Evolutionary conservation across 2,888 invertebrate species (phyloP).

Genomic region (Mimas tiliae): DNA sequence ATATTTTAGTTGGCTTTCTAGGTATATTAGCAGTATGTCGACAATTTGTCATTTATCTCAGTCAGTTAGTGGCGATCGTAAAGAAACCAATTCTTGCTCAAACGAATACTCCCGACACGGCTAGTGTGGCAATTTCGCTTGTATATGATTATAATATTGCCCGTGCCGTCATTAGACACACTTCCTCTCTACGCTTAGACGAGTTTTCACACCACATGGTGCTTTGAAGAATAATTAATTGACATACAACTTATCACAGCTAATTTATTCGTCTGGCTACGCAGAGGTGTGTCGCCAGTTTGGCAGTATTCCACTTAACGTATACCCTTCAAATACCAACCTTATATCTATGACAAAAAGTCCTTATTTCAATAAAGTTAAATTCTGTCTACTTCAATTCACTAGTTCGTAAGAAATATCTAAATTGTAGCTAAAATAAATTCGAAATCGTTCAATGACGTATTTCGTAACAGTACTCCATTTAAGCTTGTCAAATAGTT

Average conservation of each 20-base stretch:
- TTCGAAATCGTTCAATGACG: conserved; percentile 63
- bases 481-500: conserved; percentile 52
- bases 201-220: conserved; percentile 72
- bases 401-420: conserved; percentile 64
- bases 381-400: conserved; percentile 40
- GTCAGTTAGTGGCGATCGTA: neutral
- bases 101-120: conserved; percentile 12
- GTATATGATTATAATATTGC: conserved; percentile 33
- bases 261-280: conserved; percentile 82
- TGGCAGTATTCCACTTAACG: conserved; percentile 72
- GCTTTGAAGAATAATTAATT: conserved; percentile 85
- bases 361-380: conserved; percentile 52
- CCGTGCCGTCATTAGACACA: conserved; percentile 57
- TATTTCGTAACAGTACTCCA: conserved; percentile 65
- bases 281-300: conserved; percentile 76
- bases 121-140: conserved; percentile 17
- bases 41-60: neutral
- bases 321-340: conserved; percentile 42
- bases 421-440: conserved; percentile 80
- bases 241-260: conserved; percentile 83
- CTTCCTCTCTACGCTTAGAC: conserved; percentile 63
- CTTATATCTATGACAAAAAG: conserved; percentile 39
- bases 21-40: neutral
- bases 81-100: conserved; percentile 22
- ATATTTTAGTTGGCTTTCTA: neutral